Evolutionary conservation across 2,888 invertebrate species (phyloP).

Genomic region (Drosophila leonis): DNA sequence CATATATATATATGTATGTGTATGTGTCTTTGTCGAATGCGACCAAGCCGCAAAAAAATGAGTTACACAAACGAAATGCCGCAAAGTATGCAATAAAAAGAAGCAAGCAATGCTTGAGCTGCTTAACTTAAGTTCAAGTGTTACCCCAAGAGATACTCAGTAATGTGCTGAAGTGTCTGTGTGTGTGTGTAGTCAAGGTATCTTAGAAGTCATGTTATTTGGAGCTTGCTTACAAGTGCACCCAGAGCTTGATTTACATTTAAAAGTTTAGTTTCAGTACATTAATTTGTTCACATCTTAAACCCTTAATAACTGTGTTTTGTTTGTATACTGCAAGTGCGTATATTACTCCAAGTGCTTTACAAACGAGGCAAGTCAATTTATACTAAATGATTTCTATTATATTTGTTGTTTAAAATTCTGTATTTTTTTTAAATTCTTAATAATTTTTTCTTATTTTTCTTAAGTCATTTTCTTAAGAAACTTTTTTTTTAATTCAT

Average conservation of each 20-base stretch:
- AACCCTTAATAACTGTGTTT: no score
- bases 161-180: background rate
- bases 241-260: background rate
- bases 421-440: no score
- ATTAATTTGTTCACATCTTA: background rate
- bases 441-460: no score
- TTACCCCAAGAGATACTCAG: slow-evolving; percentile 19
- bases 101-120: slow-evolving; percentile 12
- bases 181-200: background rate
- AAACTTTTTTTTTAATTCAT: no score
- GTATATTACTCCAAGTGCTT: no score
- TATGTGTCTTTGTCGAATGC: slow-evolving; percentile 19
- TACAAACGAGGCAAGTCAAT: no score
- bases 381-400: no score
- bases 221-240: background rate
- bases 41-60: slow-evolving; percentile 53
- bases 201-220: background rate
- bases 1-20: slow-evolving; percentile 1
- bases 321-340: no score
- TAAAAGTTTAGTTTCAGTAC: background rate
- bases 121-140: background rate
- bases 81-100: slow-evolving; percentile 77
- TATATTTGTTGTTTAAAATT: no score
- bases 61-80: slow-evolving; percentile 71
- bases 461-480: no score